These are phyloP conservation scores for Galbula dea DNA, from an alignment of 2,113 vertebrate species.

Conservation along the genomic window DNA sequence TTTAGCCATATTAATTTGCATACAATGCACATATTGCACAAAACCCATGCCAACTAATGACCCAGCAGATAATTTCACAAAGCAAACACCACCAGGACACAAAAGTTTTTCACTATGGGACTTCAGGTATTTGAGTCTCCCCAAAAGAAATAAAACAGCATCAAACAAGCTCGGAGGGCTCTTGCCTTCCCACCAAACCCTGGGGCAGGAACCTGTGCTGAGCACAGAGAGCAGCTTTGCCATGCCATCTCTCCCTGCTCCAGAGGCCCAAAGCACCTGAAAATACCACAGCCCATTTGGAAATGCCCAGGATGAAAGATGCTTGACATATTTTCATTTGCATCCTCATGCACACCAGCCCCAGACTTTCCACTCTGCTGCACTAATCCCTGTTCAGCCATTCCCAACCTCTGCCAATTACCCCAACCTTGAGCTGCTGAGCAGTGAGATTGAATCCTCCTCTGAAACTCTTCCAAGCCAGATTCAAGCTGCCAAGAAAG, in stretches of 20 bases:
- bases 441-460: constrained; percentile 5
- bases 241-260: neutral
- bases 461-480: constrained; percentile 44
- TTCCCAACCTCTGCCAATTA: neutral
- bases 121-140: neutral
- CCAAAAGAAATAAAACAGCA: neutral
- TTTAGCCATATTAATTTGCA: constrained; percentile 12
- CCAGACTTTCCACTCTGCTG: rapidly evolving
- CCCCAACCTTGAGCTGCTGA: neutral
- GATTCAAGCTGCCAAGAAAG: constrained; percentile 38
- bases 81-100: neutral
- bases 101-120: neutral
- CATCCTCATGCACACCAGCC: neutral
- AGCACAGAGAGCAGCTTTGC: neutral
- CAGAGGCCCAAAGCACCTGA: neutral
- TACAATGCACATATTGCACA: constrained; percentile 19
- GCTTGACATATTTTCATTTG: neutral
- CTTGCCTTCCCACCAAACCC: neutral
- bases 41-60: neutral
- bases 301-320: neutral
- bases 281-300: neutral
- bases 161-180: neutral
- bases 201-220: neutral
- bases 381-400: neutral
- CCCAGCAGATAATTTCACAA: neutral